phyloP scores from a whole-genome alignment of 2,113 vertebrate genomes.

The Scartelaos histophorus region DNA sequence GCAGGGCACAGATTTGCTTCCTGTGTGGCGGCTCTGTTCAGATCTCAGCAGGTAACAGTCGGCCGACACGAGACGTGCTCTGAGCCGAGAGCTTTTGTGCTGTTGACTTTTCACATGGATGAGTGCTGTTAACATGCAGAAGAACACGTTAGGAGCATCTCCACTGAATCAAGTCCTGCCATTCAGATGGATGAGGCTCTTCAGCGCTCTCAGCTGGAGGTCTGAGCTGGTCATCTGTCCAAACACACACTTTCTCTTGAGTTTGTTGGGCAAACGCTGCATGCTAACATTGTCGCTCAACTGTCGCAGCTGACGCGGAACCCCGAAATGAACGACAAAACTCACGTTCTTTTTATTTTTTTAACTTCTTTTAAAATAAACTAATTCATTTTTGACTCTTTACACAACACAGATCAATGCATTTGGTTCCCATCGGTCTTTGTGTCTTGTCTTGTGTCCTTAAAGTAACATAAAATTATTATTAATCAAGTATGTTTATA shows the following conservation, averaged over 20 bases:
- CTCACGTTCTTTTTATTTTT: no score
- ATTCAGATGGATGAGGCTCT: constrained; percentile 8
- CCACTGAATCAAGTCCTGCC: background rate
- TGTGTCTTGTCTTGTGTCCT: no score
- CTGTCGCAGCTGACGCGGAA: background rate
- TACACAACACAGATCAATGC: no score
- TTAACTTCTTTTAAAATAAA: no score
- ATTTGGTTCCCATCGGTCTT: no score
- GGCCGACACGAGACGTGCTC: background rate
- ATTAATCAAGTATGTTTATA: no score
- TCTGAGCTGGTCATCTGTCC: constrained; percentile 7
- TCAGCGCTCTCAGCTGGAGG: background rate
- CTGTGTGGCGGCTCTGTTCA: background rate
- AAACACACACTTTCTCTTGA: background rate
- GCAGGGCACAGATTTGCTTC: background rate
- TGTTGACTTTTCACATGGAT: constrained; percentile 34
- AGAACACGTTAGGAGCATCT: background rate
- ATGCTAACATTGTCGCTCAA: background rate
- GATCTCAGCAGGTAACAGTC: constrained; percentile 16
- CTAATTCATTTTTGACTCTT: no score
- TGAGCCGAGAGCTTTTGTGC: background rate
- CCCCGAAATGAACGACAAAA: no score
- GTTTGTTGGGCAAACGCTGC: background rate
- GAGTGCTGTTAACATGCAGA: constrained; percentile 4
- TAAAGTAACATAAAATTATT: no score